Base-by-base conservation (phyloP, 1,140 invertebrate genomes). In the Drosophila murphyi region DNA sequence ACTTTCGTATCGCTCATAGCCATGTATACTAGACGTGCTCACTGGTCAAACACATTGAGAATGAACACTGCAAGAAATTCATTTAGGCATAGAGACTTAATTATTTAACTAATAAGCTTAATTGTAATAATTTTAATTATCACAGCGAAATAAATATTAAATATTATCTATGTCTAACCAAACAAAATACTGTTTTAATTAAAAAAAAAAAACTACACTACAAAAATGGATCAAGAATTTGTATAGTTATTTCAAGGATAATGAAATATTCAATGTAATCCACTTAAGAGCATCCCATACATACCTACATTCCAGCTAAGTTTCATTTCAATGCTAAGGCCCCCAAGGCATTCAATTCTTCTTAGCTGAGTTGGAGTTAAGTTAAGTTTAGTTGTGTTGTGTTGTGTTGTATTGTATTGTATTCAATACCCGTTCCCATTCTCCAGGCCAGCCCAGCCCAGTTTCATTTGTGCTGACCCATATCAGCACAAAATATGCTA, bases 401-500 rank as follows among this genome's bases (percentile, higher is more conserved):
- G 51, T 37, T 67, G 8, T 31, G 34, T 12, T 61, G 5, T 35
- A 56, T 37, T 45, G 31, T 28, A 39, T 10, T 31, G 7, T 8
- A 43, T 34, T 37, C 37, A 35, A 64, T 56, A 39, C 32, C 61
- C 51, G 43, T 56, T 28, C 41, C 8, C 47, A 55, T 55, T 55
- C 32, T 41, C 32, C 37, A 52, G 67, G 76, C 82, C 35, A 56
- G 73, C 83, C 83, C 76, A 82, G 78, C 83, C 83, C 83, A 83
- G 80, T 80, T 83, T 71, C 56, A 62, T 12, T 12, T 12, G 12
- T 71, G 76, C 85, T 88, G 85, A 88, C 85, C 85, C 85, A 88
- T 88, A 89, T 88, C 85, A 79, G 80, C 72, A 60, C 77, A 85
- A 89, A 88, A 89, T 88, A 88, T 88, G 85, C 85, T 88, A 88